Evolutionary conservation across 2,113 vertebrate genomes (phyloP).

Genomic region (Elachura formosa): DNA sequence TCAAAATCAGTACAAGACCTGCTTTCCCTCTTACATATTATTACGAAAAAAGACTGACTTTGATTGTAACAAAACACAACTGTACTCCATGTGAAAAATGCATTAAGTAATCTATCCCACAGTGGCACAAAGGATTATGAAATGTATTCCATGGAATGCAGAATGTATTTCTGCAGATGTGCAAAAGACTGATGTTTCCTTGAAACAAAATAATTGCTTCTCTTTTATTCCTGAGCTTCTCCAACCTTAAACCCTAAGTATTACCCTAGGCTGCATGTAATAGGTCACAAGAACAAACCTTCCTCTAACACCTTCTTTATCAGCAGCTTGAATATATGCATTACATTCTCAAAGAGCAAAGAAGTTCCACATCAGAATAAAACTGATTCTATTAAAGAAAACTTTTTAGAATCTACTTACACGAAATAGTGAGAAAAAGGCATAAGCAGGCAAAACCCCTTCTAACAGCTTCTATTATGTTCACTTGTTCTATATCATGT

Average conservation of each 20-base stretch:
- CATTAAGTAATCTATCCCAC: conserved; percentile 59
- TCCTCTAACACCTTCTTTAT: neutral
- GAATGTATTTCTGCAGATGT: neutral
- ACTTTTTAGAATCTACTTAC: neutral
- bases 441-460: neutral
- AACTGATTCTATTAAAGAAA: neutral
- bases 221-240: neutral
- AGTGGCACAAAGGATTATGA: conserved; percentile 48
- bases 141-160: neutral
- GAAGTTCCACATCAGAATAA: neutral
- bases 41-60: conserved; percentile 9
- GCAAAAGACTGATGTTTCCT: neutral
- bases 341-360: neutral
- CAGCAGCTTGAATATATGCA: neutral
- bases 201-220: neutral
- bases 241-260: conserved; percentile 1
- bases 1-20: neutral
- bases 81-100: conserved; percentile 37
- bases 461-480: neutral
- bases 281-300: conserved; percentile 10
- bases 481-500: neutral
- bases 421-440: neutral
- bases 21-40: neutral
- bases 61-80: neutral
- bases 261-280: conserved; percentile 12